Percentiles rank a stretch among this genome's conserved stretches.
Evolutionary conservation across 35 echinoderm and acorn worm species (phyloP).

Genomic region (Heliocidaris tuberculata): DNA sequence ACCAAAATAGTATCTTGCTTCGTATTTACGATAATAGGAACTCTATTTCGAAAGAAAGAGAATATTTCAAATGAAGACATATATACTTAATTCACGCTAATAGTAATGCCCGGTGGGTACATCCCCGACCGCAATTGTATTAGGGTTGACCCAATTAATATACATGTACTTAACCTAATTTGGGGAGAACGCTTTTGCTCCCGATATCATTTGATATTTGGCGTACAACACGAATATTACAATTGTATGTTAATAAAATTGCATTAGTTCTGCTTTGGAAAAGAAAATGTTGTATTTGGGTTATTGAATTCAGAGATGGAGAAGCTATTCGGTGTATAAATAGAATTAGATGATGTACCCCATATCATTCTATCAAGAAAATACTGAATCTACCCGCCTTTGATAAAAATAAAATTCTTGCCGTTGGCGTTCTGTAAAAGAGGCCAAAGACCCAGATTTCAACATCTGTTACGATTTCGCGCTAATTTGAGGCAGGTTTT

Average conservation of each 20-base stretch:
- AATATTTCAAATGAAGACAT: too few relatives aligned
- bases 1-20: too few relatives aligned
- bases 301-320: not conserved
- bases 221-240: not conserved
- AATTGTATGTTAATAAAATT: not conserved
- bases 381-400: not conserved
- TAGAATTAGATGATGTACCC: not conserved
- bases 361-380: not conserved
- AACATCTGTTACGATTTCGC: not conserved
- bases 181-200: not conserved
- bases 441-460: not conserved
- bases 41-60: too few relatives aligned
- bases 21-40: too few relatives aligned
- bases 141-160: not conserved
- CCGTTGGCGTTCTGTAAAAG: not conserved
- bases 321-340: not conserved
- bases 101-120: not conserved
- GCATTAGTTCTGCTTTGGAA: not conserved
- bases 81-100: too few relatives aligned
- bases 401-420: not conserved
- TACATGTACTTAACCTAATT: slow-evolving; percentile 18
- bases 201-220: not conserved
- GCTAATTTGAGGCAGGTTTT: not conserved
- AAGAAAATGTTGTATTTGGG: not conserved
- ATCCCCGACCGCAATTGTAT: not conserved